A percentile compares a stretch with the other conserved stretches of the same genome.
phyloP scores from a whole-genome alignment of 2,113 vertebrate species.

The Oreochromis tanganicae region DNA sequence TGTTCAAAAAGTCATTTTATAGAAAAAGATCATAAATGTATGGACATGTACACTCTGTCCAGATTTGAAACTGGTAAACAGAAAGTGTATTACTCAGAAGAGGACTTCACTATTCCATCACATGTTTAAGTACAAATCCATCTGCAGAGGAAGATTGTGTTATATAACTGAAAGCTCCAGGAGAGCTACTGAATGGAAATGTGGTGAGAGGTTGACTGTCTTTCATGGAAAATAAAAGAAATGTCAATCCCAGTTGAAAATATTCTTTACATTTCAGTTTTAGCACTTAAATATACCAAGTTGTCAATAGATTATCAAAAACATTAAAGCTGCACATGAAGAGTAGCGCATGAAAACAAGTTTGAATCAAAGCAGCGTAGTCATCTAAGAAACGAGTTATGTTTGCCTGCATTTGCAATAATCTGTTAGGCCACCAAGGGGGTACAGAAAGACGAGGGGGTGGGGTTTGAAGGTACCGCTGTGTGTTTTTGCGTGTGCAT shows the following conservation, averaged over 20 bases:
- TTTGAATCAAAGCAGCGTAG: slow-evolving; percentile 18
- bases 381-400: not conserved
- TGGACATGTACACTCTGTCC: not conserved
- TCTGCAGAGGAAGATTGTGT: not conserved
- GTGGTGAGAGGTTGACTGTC: not conserved
- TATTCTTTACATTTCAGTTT: not conserved
- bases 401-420: slow-evolving; percentile 40
- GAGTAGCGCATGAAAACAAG: not conserved
- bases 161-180: not conserved
- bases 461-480: slow-evolving; percentile 3
- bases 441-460: slow-evolving; percentile 25
- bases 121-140: not conserved
- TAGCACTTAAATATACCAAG: not conserved
- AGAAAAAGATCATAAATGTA: not conserved
- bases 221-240: not conserved
- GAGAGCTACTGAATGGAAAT: not conserved
- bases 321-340: not conserved
- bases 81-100: not conserved
- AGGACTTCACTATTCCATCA: not conserved
- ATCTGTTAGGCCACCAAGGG: slow-evolving; percentile 53
- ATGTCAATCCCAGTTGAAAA: not conserved
- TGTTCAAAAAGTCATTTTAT: not conserved
- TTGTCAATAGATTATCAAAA: not conserved
- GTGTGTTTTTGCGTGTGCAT: slow-evolving; percentile 26
- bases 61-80: not conserved